Conservation (phyloP, 1,140 invertebrate genomes). For the Drosophila virilis region DNA sequence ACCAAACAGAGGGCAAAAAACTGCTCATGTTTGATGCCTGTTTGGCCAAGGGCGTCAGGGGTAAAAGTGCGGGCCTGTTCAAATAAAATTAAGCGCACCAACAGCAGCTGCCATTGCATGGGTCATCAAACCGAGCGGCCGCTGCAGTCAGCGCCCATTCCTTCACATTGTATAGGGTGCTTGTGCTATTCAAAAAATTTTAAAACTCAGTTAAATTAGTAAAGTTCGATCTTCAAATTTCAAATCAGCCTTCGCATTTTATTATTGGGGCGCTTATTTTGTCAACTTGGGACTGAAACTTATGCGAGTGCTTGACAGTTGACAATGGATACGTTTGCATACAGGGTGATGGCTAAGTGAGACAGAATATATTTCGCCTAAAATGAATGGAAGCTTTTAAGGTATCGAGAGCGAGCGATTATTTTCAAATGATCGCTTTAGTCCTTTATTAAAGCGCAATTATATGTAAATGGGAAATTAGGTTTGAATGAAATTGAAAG, state of each 20-base stretch:
- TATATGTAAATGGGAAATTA: constrained; percentile 29
- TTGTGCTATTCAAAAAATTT: too few relatives aligned
- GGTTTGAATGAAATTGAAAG: constrained; percentile 29
- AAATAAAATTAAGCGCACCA: constrained; percentile 73
- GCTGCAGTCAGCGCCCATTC: constrained; percentile 20
- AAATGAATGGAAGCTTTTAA: too few relatives aligned
- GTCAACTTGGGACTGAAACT: background rate
- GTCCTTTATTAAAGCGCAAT: background rate
- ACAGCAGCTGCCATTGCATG: constrained; percentile 54
- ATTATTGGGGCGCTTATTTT: background rate
- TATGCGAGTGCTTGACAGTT: background rate
- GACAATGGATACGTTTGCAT: background rate
- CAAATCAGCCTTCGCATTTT: background rate
- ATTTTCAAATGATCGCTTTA: too few relatives aligned
- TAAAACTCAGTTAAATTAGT: background rate
- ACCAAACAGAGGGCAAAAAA: constrained; percentile 62
- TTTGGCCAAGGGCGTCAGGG: background rate
- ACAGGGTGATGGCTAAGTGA: constrained; percentile 16
- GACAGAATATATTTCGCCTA: background rate
- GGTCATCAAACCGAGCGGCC: constrained; percentile 70
- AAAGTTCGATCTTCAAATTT: background rate
- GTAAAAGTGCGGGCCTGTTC: constrained; percentile 50
- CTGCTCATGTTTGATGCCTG: constrained; percentile 57
- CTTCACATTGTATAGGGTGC: constrained; percentile 61
- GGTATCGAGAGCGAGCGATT: too few relatives aligned